Base-by-base conservation (phyloP, 2,113 vertebrate species). In the Edolisoma coerulescens region DNA sequence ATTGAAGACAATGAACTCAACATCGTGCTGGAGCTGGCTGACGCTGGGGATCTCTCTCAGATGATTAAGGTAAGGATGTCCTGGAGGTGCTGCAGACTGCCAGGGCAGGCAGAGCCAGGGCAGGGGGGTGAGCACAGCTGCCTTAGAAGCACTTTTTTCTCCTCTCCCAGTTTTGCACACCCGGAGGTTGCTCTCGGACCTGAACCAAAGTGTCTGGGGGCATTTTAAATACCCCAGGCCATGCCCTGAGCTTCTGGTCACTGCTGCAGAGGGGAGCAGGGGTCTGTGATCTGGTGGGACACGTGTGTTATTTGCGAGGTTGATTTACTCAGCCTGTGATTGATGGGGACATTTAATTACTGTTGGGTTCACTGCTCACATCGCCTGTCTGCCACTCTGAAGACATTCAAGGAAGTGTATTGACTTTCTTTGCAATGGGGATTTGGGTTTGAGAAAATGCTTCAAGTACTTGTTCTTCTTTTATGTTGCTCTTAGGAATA, bases 1-100 rank as follows among this genome's bases (percentile, higher is more conserved):
- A 98, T 99, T 28, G 98, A 99, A 92, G 98, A 99, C 97, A 98
- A 98, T 6, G 98, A 99, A 28, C 96, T 99, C 67, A 99, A 99
- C 95, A 99, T 99, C 7, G 98, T 98, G 20, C 96, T 99, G 96
- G 98, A 98, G 63, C 97, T 99, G 95, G 98, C 98, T 0, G 98
- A 99, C 0, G 98, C 98, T 0, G 98, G 98, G 1, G 98, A 99
- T 79, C 98, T 99, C 83, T 99, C 98, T 3, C 98, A 98, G 96
- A 99, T 99, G 98, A 99, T 99, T 84, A 99, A 99, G 98, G 98
- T 99, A 42, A 97, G 97, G 32, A n/a, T 0, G 0, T 67, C 50
- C 60, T 49, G 16, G 41, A 23, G 49, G 39, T 33, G 70, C 71
- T 41, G 9, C 63, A 47, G 1, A 1, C 18, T 4, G 1, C 7